A percentile compares a stretch with the other conserved stretches of the same genome.
Conservation (phyloP, 1,140 invertebrate species). For the Apis florea region DNA sequence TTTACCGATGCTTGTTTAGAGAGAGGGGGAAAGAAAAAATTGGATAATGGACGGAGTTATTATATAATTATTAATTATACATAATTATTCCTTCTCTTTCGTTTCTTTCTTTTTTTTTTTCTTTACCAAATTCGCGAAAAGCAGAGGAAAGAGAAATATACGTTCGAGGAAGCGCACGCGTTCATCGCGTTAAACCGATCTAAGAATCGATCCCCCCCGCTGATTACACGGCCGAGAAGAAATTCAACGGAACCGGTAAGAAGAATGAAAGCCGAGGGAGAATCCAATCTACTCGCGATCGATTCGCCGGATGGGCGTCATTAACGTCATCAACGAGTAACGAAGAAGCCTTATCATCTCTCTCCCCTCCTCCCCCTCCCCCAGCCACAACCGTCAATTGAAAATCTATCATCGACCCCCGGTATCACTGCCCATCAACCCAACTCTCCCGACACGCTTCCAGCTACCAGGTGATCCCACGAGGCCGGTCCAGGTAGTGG, state of each 20-base stretch:
- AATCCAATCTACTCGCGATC: neutral
- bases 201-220: too few relatives aligned
- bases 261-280: neutral
- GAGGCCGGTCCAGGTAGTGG: neutral
- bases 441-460: neutral
- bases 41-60: too few relatives aligned
- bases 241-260: neutral
- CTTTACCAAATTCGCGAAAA: too few relatives aligned
- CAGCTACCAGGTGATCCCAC: neutral
- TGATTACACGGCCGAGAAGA: neutral
- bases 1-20: too few relatives aligned
- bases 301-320: neutral
- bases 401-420: neutral
- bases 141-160: too few relatives aligned
- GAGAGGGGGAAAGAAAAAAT: too few relatives aligned
- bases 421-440: neutral
- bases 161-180: too few relatives aligned
- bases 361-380: too few relatives aligned
- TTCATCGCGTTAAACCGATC: too few relatives aligned
- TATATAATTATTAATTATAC: too few relatives aligned
- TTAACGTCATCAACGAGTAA: neutral
- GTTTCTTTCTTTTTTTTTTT: too few relatives aligned
- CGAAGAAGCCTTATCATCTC: neutral
- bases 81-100: too few relatives aligned
- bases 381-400: neutral